Evolutionary conservation across 1,140 invertebrate genomes (phyloP).

Genomic region (Pogonomyrmex californicus): DNA sequence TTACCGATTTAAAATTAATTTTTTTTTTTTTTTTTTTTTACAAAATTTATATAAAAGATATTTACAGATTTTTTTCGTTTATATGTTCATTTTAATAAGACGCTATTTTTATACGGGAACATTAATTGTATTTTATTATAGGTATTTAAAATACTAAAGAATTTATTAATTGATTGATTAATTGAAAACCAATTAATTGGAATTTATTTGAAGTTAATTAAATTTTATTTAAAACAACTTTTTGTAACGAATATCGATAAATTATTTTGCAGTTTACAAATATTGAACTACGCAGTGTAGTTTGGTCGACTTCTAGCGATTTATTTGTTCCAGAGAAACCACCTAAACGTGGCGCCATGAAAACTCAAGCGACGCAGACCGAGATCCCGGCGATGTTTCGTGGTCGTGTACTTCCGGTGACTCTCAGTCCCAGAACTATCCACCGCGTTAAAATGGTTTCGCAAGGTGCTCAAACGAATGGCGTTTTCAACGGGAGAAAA

Average conservation of each 20-base stretch:
- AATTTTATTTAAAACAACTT: constrained; percentile 13
- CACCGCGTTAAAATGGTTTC: constrained; percentile 94
- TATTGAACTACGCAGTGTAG: background rate
- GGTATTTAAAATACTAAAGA: background rate
- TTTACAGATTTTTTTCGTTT: background rate
- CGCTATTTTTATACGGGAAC: background rate
- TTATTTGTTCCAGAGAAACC: constrained; percentile 89
- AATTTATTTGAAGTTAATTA: background rate
- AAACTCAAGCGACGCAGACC: constrained; percentile 97
- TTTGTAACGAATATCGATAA: background rate
- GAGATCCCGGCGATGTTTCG: constrained; percentile 90
- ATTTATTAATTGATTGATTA: background rate
- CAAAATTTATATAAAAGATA: background rate
- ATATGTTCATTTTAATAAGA: background rate
- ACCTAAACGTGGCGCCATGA: constrained; percentile 94
- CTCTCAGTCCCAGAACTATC: constrained; percentile 91
- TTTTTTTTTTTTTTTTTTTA: background rate
- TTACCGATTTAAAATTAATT: too few relatives aligned
- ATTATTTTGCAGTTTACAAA: background rate
- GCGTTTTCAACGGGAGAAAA: constrained; percentile 90
- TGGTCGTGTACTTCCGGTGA: constrained; percentile 91
- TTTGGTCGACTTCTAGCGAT: background rate
- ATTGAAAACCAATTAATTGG: background rate
- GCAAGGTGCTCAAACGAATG: constrained; percentile 95
- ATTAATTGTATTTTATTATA: background rate